Evolutionary conservation across 2,888 invertebrate species (phyloP), one percentile per base, ranked within the genome.

Genomic region (Hydrotaea cyrtoneurina): DNA sequence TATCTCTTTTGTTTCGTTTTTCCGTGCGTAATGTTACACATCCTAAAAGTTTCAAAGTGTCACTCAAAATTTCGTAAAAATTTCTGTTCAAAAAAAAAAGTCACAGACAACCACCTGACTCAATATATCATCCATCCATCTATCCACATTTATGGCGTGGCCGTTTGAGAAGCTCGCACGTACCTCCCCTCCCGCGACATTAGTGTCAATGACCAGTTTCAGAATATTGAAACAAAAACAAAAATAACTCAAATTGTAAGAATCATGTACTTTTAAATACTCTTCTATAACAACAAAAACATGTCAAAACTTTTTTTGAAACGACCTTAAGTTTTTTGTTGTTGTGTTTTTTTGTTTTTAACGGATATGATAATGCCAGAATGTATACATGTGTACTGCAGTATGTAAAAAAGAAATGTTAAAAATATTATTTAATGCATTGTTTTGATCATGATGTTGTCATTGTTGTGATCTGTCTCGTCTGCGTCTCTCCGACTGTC

Each of bases 381-480:
- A 31, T 31, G 31, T n/a, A 31, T 31, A n/a, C 39, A 79, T 50
- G 36, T 57, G 7, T 15, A 55, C n/a, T n/a, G n/a, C n/a, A 74
- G 36, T 1, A 55, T 71, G n/a, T n/a, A 64, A 75, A 50, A 3
- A 69, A 73, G 57, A 73, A 19, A 80, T 50, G 50, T 59, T 39
- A 13, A 26, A 71, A 26, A 77, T 74, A 72, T 77, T 74, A 76
- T 77, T 69, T 69, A 82, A 73, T 64, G 77, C 82, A 82, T 82
- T 85, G 82, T 82, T 82, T 79, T 82, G 81, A 82, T 85, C 77
- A 74, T 77, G 62, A 76, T 69, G 69, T 79, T 77, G 82, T 82
- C 79, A 82, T 85, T 80, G 79, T 82, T 85, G 79, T 77, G 85
- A 82, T 85, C 77, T 69, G 69, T 21, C 39, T 43, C 13, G 8